A percentile compares a stretch with the other conserved stretches of the same genome.
phyloP scores from a whole-genome alignment of 2,113 vertebrate genomes.

The Ameiurus melas region DNA sequence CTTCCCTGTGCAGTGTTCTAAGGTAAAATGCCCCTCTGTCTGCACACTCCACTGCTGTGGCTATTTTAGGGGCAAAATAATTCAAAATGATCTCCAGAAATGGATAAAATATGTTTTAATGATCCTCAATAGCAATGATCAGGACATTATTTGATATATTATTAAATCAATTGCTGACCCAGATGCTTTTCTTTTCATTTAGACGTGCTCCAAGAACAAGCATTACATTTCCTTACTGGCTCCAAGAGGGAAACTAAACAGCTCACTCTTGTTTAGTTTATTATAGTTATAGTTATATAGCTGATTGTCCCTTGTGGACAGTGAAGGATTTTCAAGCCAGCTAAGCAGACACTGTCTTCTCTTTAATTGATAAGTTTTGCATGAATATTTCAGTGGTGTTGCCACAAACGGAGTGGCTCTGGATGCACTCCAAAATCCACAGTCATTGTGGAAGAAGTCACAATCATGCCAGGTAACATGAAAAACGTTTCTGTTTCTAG shows the following conservation, averaged over 20 bases:
- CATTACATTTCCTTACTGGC: not conserved
- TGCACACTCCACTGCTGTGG: constrained; percentile 9
- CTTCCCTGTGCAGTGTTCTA: not conserved
- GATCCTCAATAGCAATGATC: not conserved
- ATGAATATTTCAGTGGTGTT: not conserved
- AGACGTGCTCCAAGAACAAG: not conserved
- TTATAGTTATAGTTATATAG: constrained; percentile 4
- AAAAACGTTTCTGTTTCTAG: not conserved
- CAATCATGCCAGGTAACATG: not conserved
- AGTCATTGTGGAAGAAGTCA: not conserved
- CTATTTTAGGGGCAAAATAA: not conserved
- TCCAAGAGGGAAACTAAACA: not conserved
- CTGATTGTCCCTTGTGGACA: too few species aligned
- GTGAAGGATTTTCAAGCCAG: not conserved
- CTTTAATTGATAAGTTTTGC: not conserved
- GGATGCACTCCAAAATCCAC: not conserved
- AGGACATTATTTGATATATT: not conserved
- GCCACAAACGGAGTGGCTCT: not conserved
- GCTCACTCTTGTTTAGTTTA: not conserved
- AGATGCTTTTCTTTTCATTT: not conserved
- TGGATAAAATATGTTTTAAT: not conserved
- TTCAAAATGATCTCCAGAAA: not conserved
- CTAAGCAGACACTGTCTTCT: not conserved
- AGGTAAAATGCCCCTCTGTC: constrained; percentile 14
- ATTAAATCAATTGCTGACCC: not conserved